Evolutionary conservation across 2,888 invertebrate species (phyloP).

Genomic region (Drosophila meridiana): DNA sequence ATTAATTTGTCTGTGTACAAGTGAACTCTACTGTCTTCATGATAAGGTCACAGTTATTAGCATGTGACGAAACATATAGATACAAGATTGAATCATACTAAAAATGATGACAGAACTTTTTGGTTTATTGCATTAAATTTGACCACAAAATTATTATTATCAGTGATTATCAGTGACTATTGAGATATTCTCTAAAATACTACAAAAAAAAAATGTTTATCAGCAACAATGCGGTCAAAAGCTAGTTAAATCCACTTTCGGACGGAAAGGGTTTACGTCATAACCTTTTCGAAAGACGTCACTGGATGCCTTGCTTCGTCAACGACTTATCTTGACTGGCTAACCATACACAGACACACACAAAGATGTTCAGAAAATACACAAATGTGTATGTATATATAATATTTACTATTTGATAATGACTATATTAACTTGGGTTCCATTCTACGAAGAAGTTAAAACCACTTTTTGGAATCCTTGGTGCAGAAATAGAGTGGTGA

Average conservation of each 20-base stretch:
- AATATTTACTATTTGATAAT: too few species aligned
- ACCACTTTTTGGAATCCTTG: too few species aligned
- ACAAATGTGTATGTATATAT: too few species aligned
- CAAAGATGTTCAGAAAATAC: too few species aligned
- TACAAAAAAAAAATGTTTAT: neutral
- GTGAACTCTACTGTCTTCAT: neutral
- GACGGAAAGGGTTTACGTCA: slow-evolving; percentile 31
- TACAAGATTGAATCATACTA: neutral
- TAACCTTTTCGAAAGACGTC: slow-evolving; percentile 37
- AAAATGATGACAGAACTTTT: neutral
- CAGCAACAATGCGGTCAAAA: slow-evolving; percentile 9
- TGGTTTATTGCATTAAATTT: neutral
- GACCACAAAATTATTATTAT: neutral
- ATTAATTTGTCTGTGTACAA: neutral
- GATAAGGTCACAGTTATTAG: neutral
- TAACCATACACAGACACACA: neutral
- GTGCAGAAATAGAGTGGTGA: too few species aligned
- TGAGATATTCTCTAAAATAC: slow-evolving; percentile 10
- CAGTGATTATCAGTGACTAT: slow-evolving; percentile 26
- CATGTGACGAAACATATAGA: neutral
- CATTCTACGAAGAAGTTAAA: too few species aligned
- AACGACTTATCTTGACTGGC: slow-evolving; percentile 29
- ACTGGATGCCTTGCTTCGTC: slow-evolving; percentile 20
- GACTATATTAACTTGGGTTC: too few species aligned
- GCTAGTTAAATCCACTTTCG: slow-evolving; percentile 39